A percentile compares a stretch with the other conserved stretches of the same genome.
Conservation (phyloP, 2,797 vertebrate species). For the Clamator glandarius region DNA sequence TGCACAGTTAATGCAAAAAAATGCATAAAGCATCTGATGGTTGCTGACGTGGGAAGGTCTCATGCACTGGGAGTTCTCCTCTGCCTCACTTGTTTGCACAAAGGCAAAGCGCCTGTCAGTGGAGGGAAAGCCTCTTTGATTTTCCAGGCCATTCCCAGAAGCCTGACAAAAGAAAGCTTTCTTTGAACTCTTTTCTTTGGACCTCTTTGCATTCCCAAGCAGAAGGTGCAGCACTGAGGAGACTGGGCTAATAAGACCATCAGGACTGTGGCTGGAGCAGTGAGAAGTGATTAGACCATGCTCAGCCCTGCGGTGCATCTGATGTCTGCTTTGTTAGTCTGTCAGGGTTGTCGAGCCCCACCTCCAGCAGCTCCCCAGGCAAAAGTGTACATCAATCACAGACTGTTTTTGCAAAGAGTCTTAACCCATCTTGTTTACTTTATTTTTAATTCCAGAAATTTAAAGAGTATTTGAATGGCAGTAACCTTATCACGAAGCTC, state of each 20-base stretch:
- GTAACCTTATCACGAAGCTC: conserved; percentile 96
- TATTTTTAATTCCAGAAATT: conserved; percentile 88
- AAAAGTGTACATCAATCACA: fast-evolving
- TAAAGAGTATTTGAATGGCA: conserved; percentile 97
- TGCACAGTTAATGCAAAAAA: neutral
- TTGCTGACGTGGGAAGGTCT: neutral
- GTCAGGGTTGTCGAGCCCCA: neutral
- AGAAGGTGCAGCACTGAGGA: conserved; percentile 4
- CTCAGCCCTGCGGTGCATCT: neutral
- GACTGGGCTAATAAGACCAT: neutral
- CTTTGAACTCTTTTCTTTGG: neutral
- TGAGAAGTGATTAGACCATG: neutral
- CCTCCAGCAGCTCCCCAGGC: neutral
- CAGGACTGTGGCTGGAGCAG: neutral
- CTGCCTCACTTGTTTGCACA: neutral
- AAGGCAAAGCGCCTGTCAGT: neutral
- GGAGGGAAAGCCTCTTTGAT: neutral
- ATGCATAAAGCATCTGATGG: neutral
- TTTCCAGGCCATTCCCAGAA: neutral
- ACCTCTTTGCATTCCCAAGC: neutral
- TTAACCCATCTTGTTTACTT: neutral
- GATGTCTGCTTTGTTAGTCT: neutral
- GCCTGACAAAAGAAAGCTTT: conserved; percentile 20
- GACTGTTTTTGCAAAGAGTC: neutral
- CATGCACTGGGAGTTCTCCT: neutral